Evolutionary conservation across 2,797 vertebrate species (phyloP), one percentile per base, ranked within the genome.

Genomic region (Coranthus polyacanthus): DNA sequence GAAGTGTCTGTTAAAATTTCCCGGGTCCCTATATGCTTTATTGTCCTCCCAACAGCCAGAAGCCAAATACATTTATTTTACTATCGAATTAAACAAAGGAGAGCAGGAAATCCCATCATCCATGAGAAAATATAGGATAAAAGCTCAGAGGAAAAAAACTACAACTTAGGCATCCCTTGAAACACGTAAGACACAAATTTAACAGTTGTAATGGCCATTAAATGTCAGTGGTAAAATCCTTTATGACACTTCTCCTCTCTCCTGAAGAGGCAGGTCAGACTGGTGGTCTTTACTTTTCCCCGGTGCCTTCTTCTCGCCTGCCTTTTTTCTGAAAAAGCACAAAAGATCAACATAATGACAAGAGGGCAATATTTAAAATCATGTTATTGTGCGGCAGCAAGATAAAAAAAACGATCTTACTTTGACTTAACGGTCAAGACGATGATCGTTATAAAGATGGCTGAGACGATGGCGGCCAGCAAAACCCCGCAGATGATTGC

Each of bases 401-500:
- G 8, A 9, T 39, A 53, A 54, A 2, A 54, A 22, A 67, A 66
- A 26, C 12, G 0, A 1, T 37, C 87, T 91, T 82, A 94, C 93
- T 84, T 91, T 61, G 88, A 88, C 36, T 78, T 56, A n/a, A 94
- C 17, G 0, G 60, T 63, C 70, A 93, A 52, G 73, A 93, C 83
- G 11, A 71, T 52, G 36, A 85, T 75, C 6, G 79, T 76, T 38
- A 82, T 62, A 3, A 94, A 1, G 66, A 93, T 13, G 1, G 75
- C 16, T 3, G 12, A 24, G 43, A 89, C 8, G 13, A 87, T 36
- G 46, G 88, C 0, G 5, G 62, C 87, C n/a, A 94, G 58, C 53
- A 93, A 26, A 71, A 92, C 83, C 57, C 91, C 93, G 47, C 85
- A 70, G 68, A 94, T 92, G 64, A 93, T 81, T 2, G 84, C 93